These are phyloP conservation scores for Schizopygopsis malacanthus DNA, from an alignment of 2,797 vertebrate genomes.

Conservation along the genomic window DNA sequence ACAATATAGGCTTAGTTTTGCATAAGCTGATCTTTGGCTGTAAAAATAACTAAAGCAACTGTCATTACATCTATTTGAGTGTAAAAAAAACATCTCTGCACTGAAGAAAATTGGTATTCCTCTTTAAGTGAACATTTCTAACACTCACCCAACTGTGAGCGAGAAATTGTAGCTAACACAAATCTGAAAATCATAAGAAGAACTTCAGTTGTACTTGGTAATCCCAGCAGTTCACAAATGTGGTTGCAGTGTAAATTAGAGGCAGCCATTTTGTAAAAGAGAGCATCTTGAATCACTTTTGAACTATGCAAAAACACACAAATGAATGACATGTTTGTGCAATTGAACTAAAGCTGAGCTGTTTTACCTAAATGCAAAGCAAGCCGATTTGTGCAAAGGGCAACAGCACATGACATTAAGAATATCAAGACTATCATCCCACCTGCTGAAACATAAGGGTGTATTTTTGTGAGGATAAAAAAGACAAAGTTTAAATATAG, in stretches of 20 bases:
- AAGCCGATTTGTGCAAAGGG: slow-evolving; percentile 14
- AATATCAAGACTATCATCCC: slow-evolving; percentile 7
- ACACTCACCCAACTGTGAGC: not conserved
- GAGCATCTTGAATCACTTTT: slow-evolving; percentile 34
- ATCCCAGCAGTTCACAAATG: not conserved
- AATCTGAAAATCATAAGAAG: slow-evolving; percentile 13
- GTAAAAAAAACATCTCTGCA: not conserved
- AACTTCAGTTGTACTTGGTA: not conserved
- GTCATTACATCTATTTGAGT: not conserved
- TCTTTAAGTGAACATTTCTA: slow-evolving; percentile 10
- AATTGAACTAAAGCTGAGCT: slow-evolving; percentile 24
- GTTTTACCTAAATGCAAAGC: slow-evolving; percentile 48
- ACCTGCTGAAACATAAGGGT: not conserved
- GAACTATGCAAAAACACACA: slow-evolving; percentile 47
- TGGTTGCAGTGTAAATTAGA: not conserved
- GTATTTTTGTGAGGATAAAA: not conserved
- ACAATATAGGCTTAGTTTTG: not conserved
- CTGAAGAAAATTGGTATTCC: not conserved
- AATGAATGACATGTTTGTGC: slow-evolving; percentile 6
- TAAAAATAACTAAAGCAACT: not conserved
- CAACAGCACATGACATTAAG: slow-evolving; percentile 17
- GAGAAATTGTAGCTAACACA: slow-evolving; percentile 16
- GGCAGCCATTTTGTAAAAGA: slow-evolving; percentile 14
- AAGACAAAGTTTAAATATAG: too few relatives aligned
- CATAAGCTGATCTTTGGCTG: not conserved